These are phyloP conservation scores for Hemicordylus capensis DNA, from an alignment of 2,113 vertebrate genomes.

Conservation along the genomic window DNA sequence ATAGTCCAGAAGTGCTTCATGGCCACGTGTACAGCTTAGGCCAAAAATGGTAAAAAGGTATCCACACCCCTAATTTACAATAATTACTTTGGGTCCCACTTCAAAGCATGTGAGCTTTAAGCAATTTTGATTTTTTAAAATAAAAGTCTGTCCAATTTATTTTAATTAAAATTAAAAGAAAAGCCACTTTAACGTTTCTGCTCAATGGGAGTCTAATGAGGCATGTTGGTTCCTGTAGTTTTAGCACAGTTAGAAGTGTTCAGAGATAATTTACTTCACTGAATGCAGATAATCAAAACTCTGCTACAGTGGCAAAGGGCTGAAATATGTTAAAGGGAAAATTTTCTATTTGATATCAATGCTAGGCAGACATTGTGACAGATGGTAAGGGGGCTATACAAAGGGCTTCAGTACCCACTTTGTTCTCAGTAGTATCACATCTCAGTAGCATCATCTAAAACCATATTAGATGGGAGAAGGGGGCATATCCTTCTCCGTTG, in stretches of 20 bases:
- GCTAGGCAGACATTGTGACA: conserved; percentile 48
- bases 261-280: conserved; percentile 71
- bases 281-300: conserved; percentile 60
- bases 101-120: fast-evolving
- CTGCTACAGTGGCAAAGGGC: conserved; percentile 38
- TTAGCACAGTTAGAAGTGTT: conserved; percentile 69
- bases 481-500: no score
- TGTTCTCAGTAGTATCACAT: background rate
- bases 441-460: background rate
- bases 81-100: background rate
- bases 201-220: conserved; percentile 77
- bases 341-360: conserved; percentile 34
- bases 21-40: no score
- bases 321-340: conserved; percentile 49
- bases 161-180: conserved; percentile 73
- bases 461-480: background rate
- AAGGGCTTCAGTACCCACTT: background rate
- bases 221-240: conserved; percentile 67
- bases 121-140: conserved; percentile 3
- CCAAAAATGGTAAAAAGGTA: no score
- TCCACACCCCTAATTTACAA: background rate
- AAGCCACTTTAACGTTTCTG: conserved; percentile 71
- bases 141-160: conserved; percentile 60
- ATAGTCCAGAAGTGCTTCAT: no score
- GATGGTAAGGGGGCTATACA: background rate